Conservation (phyloP, 2,113 vertebrate species). For the Psettodes erumei region DNA sequence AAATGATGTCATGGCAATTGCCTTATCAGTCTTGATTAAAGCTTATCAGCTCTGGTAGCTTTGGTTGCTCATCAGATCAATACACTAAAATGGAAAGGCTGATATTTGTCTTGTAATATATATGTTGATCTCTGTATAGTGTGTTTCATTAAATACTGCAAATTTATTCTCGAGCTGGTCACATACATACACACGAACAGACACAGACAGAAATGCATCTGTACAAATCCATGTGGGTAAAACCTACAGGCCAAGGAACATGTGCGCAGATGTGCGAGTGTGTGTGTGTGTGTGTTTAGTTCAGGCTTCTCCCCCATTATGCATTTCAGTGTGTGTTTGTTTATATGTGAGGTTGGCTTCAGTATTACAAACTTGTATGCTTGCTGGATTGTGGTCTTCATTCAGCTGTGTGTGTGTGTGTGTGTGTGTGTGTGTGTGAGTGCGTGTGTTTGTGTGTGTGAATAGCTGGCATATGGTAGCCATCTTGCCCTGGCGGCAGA, state of each 20-base stretch:
- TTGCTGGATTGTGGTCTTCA: slow-evolving; percentile 47
- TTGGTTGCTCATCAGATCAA: no score
- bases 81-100: no score
- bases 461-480: slow-evolving; percentile 80
- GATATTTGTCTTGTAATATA: no score
- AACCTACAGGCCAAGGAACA: not conserved
- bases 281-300: slow-evolving; percentile 28
- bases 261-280: not conserved
- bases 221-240: not conserved
- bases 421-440: slow-evolving; percentile 34
- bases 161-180: slow-evolving; percentile 10
- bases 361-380: slow-evolving; percentile 54
- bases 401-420: slow-evolving; percentile 50
- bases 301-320: slow-evolving; percentile 43
- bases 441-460: slow-evolving; percentile 44
- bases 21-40: no score
- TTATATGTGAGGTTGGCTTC: slow-evolving; percentile 61
- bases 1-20: no score
- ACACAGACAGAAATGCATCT: slow-evolving; percentile 8
- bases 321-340: slow-evolving; percentile 59
- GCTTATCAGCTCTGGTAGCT: no score
- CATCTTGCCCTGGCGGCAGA: slow-evolving; percentile 74
- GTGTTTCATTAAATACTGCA: not conserved
- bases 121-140: not conserved
- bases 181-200: not conserved